Percentiles rank a stretch among this genome's conserved stretches.
Evolutionary conservation across 2,888 invertebrate genomes (phyloP).

Genomic region (Cephus runcator): DNA sequence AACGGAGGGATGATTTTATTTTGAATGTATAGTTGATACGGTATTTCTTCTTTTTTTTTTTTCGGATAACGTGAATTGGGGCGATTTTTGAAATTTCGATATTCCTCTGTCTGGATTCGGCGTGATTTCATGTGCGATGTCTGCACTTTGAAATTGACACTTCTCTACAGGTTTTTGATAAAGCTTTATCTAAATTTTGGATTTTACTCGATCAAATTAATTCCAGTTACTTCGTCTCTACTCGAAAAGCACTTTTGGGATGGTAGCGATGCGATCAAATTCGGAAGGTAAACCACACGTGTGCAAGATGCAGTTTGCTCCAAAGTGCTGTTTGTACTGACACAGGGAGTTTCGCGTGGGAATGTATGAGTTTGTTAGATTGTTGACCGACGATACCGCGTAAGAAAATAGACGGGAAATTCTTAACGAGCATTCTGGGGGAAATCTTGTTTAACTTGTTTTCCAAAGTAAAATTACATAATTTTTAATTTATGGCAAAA

Average conservation of each 20-base stretch:
- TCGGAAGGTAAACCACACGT: background rate
- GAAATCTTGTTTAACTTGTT: background rate
- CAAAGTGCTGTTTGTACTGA: background rate
- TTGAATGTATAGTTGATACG: background rate
- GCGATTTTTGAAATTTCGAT: background rate
- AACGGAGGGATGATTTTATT: background rate
- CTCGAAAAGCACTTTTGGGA: background rate
- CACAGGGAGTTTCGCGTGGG: background rate
- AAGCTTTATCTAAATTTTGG: background rate
- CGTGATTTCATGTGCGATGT: background rate
- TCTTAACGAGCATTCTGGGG: background rate
- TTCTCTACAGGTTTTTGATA: background rate
- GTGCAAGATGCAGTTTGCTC: background rate
- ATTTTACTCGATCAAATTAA: background rate
- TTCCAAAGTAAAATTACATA: background rate
- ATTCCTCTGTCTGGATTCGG: background rate
- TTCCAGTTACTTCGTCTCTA: background rate
- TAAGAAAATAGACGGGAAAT: background rate
- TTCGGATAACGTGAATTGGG: background rate
- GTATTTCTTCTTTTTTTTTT: background rate
- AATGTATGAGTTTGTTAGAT: background rate
- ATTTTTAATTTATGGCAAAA: background rate
- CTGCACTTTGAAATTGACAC: background rate
- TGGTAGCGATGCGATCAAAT: background rate
- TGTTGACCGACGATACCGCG: background rate